phyloP scores from a whole-genome alignment of 2,113 vertebrate genomes.

The Sinocyclocheilus maitianheensis region DNA sequence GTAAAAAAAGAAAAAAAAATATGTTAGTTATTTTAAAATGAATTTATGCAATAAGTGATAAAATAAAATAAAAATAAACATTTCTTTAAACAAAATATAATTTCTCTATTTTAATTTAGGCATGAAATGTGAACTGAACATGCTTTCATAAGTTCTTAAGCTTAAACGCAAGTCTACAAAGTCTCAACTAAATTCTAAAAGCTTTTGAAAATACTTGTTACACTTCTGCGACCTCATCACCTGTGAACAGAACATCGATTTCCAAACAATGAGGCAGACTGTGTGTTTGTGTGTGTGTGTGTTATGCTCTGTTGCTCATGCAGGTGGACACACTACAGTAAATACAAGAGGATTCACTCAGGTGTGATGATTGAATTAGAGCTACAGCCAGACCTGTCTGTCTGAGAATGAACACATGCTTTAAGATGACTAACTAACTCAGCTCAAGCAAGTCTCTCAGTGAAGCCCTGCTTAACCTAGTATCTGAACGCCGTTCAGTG shows the following conservation, averaged over 20 bases:
- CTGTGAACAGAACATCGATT: conserved; percentile 36
- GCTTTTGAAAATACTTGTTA: conserved; percentile 25
- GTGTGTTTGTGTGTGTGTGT: conserved; percentile 34
- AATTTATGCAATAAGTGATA: neutral
- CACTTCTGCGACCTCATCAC: neutral
- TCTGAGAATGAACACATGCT: conserved; percentile 21
- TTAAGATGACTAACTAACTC: conserved; percentile 30
- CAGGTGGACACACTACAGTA: conserved; percentile 15
- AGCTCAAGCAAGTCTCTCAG: neutral
- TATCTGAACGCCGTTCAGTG: neutral
- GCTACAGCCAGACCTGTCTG: conserved; percentile 31
- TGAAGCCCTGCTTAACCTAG: neutral
- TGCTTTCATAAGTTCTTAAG: neutral
- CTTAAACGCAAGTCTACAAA: neutral
- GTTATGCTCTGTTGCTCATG: conserved; percentile 1
- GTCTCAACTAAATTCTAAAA: neutral
- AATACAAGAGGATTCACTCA: conserved; percentile 29
- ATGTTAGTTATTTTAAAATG: neutral
- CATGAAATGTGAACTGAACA: neutral
- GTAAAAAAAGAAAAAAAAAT: neutral
- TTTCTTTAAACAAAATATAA: neutral
- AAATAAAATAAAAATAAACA: neutral
- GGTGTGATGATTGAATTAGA: conserved; percentile 31
- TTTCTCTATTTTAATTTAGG: neutral
- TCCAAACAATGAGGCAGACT: conserved; percentile 46